Conservation (phyloP, 2,113 vertebrate genomes). For the Thunnus maccoyii region DNA sequence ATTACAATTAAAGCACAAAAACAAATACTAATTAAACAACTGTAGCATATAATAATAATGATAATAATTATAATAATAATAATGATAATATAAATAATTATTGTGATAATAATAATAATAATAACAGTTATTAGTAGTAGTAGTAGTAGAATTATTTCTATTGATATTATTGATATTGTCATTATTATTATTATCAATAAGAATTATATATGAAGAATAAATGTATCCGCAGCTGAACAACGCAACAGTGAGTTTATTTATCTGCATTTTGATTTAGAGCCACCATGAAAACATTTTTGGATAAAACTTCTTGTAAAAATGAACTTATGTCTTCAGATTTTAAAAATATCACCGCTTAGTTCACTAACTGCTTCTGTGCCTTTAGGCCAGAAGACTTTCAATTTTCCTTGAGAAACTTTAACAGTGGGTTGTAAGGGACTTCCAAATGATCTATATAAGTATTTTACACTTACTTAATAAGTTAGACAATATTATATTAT, state of each 20-base stretch:
- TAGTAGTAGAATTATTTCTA: neutral
- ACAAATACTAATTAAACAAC: neutral
- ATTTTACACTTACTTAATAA: neutral
- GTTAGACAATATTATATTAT: neutral
- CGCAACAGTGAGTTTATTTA: neutral
- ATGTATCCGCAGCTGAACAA: neutral
- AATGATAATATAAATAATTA: neutral
- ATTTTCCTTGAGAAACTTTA: neutral
- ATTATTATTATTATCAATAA: neutral
- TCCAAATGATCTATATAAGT: neutral
- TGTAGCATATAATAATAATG: neutral
- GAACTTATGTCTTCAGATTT: conserved; percentile 1
- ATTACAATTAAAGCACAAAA: neutral
- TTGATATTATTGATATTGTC: neutral
- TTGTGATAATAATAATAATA: neutral
- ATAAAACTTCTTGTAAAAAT: conserved; percentile 13
- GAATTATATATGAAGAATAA: neutral
- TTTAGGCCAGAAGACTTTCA: conserved; percentile 4
- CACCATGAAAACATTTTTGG: conserved; percentile 1
- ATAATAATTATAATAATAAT: neutral
- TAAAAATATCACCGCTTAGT: neutral
- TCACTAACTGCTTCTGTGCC: conserved; percentile 6
- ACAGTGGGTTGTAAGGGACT: neutral
- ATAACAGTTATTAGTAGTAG: too few relatives aligned
- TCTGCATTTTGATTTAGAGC: conserved; percentile 28